Base-by-base conservation (phyloP, 2,888 invertebrate species). In the Daptonema setosum region DNA sequence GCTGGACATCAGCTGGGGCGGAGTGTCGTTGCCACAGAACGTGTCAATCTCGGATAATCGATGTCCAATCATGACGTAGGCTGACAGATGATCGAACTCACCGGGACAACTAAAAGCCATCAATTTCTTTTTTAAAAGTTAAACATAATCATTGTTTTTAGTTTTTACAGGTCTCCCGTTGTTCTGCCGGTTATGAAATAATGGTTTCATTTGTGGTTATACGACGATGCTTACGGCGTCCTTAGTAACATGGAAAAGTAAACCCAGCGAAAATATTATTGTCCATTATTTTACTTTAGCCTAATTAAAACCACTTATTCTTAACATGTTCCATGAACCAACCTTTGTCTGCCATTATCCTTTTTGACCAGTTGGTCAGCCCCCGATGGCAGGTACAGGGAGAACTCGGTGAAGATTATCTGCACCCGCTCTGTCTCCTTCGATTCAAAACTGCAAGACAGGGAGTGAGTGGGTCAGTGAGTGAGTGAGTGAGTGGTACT, bases 1-100 rank as follows among this genome's bases (percentile, higher is more conserved):
- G 69, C 83, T 86, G 58, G 90, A 91, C 90, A 93, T 91, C 62
- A 91, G 78, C 57, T 86, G 85, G 63, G 83, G 82, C 1, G 90
- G 88, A 55, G 82, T 73, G 61, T 80, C 80, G 43, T 78, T 78
- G 8, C 87, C 88, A 70, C 93, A 93, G 69, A 85, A 85, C 28
- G 82, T 81, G 66, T 86, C 86, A 57, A 87, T 81, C 68, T 85
- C 81, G 69, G 87, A 85, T 75, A 83, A 80, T 64, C 83, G 78
- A 1, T 84, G 85, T 14, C 84, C 82, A 57, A 84, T 82, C 66
- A 82, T 81, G 54, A 87, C 82, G 71, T 82, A 83, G 2, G 65
- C 66, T 1, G 64, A 60, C 55, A 69, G 35, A 57, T 68, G 67
- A 57, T 69, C 68, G 41, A 55, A 17, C 47, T 63, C 59, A 63